Base-by-base conservation (phyloP, 1,140 invertebrate species). In the Bemisia tabaci region DNA sequence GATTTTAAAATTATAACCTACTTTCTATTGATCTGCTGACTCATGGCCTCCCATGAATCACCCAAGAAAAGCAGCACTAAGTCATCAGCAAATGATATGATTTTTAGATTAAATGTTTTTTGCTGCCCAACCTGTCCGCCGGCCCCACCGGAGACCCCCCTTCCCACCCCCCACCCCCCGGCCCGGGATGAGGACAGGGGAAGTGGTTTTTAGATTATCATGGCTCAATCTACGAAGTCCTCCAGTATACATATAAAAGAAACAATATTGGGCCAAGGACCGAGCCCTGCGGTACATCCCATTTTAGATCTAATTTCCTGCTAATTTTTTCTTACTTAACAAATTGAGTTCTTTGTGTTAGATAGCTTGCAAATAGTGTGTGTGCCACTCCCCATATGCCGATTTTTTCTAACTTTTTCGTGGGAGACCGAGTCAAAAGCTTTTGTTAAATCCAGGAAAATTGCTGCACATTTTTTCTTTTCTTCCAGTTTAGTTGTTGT, bases 81-180 rank as follows among this genome's bases (percentile, higher is more conserved):
- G 24, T 62, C 25, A n/a, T 62, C 24, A 62, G 61, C 23, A 26
- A 26, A 62, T 26, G 25, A 26, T 9, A 62, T 26, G n/a, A 62
- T 62, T 62, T 62, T 62, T 24, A 24, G 26, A 62, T 62, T 62
- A 26, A 64, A 48, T 24, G 33, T 64, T 26, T 39, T 12, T 33
- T 22, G 1, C 58, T 64, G 33, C 58, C 26, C 27, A 62, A 26
- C 61, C 9, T 62, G 26, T 62, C 26, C n/a, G n/a, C 22, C 21
- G 39, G 39, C 39, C 26, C 23, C 23, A 22, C 26, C 26, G 0
- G 23, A 12, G n/a, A 63, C 62, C 24, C 25, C n/a, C n/a, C n/a
- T n/a, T n/a, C n/a, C n/a, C n/a, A n/a, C n/a, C n/a, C n/a, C n/a
- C n/a, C n/a, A n/a, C n/a, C n/a, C n/a, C n/a, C n/a, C n/a, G n/a